Conservation (phyloP, 2,888 invertebrate species). For the Trilocha varians region DNA sequence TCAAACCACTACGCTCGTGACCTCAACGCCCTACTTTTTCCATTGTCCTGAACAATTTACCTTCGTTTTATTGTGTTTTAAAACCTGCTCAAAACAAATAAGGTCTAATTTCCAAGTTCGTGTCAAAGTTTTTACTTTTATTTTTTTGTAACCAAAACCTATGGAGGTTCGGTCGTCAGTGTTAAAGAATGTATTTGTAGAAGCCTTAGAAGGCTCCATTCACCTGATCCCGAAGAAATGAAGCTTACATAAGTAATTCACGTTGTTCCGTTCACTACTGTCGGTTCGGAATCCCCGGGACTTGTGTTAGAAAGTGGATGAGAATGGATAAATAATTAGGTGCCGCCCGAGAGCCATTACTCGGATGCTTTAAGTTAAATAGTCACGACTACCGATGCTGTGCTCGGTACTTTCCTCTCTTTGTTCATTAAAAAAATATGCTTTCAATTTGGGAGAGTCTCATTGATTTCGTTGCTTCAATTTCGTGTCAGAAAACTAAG, state of each 20-base stretch:
- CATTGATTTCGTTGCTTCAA: no score
- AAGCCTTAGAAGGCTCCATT: constrained; percentile 19
- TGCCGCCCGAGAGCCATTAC: constrained; percentile 8
- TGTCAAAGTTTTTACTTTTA: no score
- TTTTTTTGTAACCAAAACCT: no score
- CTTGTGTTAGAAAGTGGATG: constrained; percentile 32
- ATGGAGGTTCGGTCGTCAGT: constrained; percentile 18
- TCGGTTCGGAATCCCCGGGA: constrained; percentile 17
- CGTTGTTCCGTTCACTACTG: constrained; percentile 35
- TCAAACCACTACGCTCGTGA: constrained; percentile 39
- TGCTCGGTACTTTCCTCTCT: constrained; percentile 4
- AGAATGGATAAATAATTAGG: constrained; percentile 26
- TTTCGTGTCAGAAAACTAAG: no score
- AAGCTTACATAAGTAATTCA: constrained; percentile 40
- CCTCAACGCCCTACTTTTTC: constrained; percentile 46
- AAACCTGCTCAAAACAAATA: background rate
- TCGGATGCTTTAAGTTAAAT: constrained; percentile 10
- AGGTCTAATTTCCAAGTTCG: no score
- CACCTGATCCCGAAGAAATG: constrained; percentile 40
- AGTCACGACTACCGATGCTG: constrained; percentile 5
- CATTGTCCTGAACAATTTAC: constrained; percentile 13
- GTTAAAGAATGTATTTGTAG: constrained; percentile 20
- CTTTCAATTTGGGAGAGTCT: no score
- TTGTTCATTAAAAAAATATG: no score
- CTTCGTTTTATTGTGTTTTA: constrained; percentile 1